Base-by-base conservation (phyloP, 30 jellyfish, hydroid and myxozoan genomes). In the Aurelia sp. region DNA sequence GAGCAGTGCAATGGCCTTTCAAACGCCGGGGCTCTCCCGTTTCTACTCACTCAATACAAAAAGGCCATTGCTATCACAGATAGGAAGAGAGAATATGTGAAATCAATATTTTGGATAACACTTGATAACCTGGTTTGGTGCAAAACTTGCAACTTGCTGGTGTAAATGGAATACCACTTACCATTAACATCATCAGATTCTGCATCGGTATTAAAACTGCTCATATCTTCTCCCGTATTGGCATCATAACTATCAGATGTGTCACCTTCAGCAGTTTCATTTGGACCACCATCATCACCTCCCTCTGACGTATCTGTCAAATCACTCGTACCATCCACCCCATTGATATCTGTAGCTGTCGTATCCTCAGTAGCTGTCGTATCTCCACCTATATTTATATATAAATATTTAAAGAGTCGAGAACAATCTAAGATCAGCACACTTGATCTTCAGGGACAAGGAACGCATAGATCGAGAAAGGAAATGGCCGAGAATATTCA, bases 201-300 rank as follows among this genome's bases (percentile, higher is more conserved):
- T 2, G 50, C 81, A 16, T 80, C 81, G 19, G 67, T 76, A 47
- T 64, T 63, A 8, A 51, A 48, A 6, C 62, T 41, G 27, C 69
- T 67, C 20, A 33, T 22, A 51, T 81, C 84, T 35, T 50, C 84
- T 12, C 81, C 91, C 2, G 84, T 40, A 6, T 66, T 66, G 31
- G 62, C 65, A 47, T 58, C 92, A 58, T 44, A 20, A 4, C 20
- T 20, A 22, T 64, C 58, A 51, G 30, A 19, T 0, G 50, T 55
- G 63, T 61, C 76, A 27, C 64, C 90, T 40, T 63, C 89, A 17
- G 84, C 70, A 67, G 57, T 30, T 5, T 83, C 92, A 33, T 52
- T 24, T 2, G 70, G 72, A 6, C 82, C 84, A 8, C 44, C 63
- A 24, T 78, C 63, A 55, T 69, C 80, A 20, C 86, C 92, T 13